Conservation (phyloP, 2,888 invertebrate species). For the Chymomyza amoena region DNA sequence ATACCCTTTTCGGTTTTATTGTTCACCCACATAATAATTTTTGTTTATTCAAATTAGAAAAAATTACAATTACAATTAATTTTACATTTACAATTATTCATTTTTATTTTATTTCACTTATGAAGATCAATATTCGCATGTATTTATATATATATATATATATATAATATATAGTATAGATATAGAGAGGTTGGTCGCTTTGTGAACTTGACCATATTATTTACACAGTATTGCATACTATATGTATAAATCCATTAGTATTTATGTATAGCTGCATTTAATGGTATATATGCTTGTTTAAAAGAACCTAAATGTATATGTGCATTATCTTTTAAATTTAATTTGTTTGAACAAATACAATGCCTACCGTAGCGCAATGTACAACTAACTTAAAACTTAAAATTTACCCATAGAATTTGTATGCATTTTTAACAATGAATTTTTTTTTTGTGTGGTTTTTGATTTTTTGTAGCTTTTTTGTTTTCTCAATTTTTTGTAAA, state of each 20-base stretch:
- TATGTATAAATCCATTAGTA: slow-evolving; percentile 3
- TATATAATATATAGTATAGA: neutral
- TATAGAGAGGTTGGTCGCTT: slow-evolving; percentile 30
- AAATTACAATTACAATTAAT: slow-evolving; percentile 64
- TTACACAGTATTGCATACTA: slow-evolving; percentile 25
- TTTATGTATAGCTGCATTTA: slow-evolving; percentile 10
- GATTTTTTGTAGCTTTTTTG: slow-evolving; percentile 8
- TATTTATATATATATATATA: slow-evolving; percentile 38
- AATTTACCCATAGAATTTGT: slow-evolving; percentile 34
- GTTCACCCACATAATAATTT: slow-evolving; percentile 69
- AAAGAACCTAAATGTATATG: slow-evolving; percentile 21
- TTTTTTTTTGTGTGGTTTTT: slow-evolving; percentile 6
- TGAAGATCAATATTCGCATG: slow-evolving; percentile 56
- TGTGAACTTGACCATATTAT: slow-evolving; percentile 27
- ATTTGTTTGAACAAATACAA: slow-evolving; percentile 51
- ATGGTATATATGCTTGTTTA: slow-evolving; percentile 22
- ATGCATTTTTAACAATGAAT: slow-evolving; percentile 58
- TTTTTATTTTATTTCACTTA: slow-evolving; percentile 60
- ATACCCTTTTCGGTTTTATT: slow-evolving; percentile 39
- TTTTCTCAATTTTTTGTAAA: slow-evolving; percentile 17
- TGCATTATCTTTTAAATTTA: slow-evolving; percentile 42
- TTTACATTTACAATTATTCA: slow-evolving; percentile 64
- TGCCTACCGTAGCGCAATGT: slow-evolving; percentile 22
- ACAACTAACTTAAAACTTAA: slow-evolving; percentile 53
- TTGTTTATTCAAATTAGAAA: slow-evolving; percentile 71